Evolutionary conservation across 2,113 vertebrate genomes (phyloP), one percentile per base, ranked within the genome.

Genomic region (Embiotoca jacksoni): DNA sequence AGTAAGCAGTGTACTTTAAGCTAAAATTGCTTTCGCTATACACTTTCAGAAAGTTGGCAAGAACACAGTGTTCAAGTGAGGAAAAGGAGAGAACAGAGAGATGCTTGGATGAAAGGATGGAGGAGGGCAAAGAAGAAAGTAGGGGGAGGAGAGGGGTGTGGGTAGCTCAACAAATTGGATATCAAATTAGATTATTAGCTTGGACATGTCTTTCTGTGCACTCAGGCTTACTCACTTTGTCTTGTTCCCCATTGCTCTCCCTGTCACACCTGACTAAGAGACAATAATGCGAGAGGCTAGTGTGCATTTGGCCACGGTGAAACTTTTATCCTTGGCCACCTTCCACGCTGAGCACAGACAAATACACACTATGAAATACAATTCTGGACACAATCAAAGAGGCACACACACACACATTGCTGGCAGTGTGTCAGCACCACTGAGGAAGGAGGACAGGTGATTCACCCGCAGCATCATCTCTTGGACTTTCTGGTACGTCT

Each of bases 131-230:
- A 77, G 57, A 76, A 66, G 57, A 74, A 50, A 78, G 35, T 54
- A 30, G 30, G n/a, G 44, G 32, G 44, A 35, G 55, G 32, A 63
- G 31, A 58, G 53, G 52, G 54, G 31, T 55, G 58, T 7, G 69
- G 47, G 61, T 50, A 72, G 65, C 70, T 86, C 80, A 61, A 83
- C 83, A 89, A 89, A 88, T 85, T 81, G 66, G 80, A 85, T 86
- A 79, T 80, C 62, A 86, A 78, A 89, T 87, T 75, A 68, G 85
- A 87, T 91, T 66, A 89, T 82, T 73, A 82, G 68, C 49, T 46
- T 70, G 54, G 73, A 80, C 79, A 64, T 69, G 73, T 82, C 63
- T 81, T 69, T 73, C 65, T 65, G 80, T 83, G 71, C 86, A 76
- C 78, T 85, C 65, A 70, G 78, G 75, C 72, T 70, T 80, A 62